Percentiles rank a stretch among this genome's conserved stretches.
These are phyloP conservation scores for Bombus soroeensis DNA, from an alignment of 1,140 invertebrate genomes.

Conservation along the genomic window DNA sequence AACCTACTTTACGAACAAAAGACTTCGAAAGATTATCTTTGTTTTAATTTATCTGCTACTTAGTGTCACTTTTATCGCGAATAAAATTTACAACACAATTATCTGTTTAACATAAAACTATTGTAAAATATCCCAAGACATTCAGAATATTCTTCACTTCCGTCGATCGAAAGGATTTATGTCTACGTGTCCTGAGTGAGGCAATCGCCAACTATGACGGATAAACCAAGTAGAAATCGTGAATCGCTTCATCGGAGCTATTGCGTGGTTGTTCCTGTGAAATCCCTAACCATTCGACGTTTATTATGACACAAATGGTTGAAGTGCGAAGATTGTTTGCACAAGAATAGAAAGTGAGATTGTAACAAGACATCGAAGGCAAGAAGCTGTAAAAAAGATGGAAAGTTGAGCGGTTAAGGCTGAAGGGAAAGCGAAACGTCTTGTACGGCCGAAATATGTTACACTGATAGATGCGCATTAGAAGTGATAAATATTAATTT, in stretches of 20 bases:
- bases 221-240: neutral
- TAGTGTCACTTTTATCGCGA: neutral
- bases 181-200: neutral
- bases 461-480: too few relatives aligned
- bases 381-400: neutral
- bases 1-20: neutral
- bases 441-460: neutral
- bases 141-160: neutral
- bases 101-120: neutral
- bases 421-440: conserved; percentile 17
- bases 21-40: neutral
- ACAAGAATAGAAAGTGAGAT: conserved; percentile 23
- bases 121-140: too few relatives aligned
- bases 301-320: neutral
- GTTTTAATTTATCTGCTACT: neutral
- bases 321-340: neutral
- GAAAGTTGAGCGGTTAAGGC: conserved; percentile 13
- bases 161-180: neutral
- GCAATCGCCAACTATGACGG: neutral
- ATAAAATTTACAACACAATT: neutral
- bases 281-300: neutral
- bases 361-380: neutral
- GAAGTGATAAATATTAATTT: neutral
- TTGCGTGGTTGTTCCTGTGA: neutral
- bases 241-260: neutral